phyloP scores from a whole-genome alignment of 2,797 vertebrate species.

The Cyclura pinguis region DNA sequence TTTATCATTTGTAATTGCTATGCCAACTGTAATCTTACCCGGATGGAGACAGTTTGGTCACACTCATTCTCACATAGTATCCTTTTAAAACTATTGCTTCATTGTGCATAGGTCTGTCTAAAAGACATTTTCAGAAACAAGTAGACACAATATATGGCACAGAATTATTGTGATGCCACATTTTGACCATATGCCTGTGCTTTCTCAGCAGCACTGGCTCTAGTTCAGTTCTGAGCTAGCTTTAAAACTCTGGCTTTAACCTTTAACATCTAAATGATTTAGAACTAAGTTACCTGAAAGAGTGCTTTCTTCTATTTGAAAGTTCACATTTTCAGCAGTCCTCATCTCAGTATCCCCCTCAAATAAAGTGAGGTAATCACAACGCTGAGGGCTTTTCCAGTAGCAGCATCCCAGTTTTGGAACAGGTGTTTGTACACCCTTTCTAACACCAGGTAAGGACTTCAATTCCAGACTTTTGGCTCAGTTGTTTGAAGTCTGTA shows the following conservation, averaged over 20 bases:
- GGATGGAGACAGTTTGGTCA: background rate
- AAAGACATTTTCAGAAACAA: background rate
- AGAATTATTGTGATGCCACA: background rate
- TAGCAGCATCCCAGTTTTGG: no score
- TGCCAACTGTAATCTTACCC: background rate
- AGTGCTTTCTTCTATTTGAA: no score
- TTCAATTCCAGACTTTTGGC: no score
- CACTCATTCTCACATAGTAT: background rate
- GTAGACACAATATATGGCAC: background rate
- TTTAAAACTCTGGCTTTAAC: background rate
- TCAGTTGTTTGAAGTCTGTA: no score
- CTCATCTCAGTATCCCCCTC: no score
- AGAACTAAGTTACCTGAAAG: no score
- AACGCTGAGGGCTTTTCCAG: no score
- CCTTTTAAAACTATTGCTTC: background rate
- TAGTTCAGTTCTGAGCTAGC: background rate
- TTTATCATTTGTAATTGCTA: background rate
- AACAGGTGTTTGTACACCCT: no score
- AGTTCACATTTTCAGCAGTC: no score
- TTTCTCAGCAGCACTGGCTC: background rate
- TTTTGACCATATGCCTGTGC: background rate
- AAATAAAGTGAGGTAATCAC: no score
- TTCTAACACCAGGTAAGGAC: no score
- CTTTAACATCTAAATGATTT: background rate
- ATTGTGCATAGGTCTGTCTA: background rate